Evolutionary conservation across 2,888 invertebrate species (phyloP).

Genomic region (Oxyteleia sp.): DNA sequence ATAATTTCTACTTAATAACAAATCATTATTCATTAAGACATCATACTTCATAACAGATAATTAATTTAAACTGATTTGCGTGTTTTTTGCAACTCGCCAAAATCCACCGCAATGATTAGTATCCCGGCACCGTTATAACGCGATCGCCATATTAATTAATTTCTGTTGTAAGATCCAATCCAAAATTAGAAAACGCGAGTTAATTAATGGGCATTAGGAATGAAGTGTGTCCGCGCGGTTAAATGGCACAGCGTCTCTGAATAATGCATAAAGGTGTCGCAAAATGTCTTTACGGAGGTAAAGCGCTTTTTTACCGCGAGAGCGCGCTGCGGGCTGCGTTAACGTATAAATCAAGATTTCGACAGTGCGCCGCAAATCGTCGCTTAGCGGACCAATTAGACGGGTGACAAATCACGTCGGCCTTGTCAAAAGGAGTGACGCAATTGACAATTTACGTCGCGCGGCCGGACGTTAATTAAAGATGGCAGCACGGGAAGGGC

Average conservation of each 20-base stretch:
- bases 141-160: constrained; percentile 25
- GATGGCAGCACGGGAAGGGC: constrained; percentile 47
- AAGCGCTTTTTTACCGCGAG: constrained; percentile 56
- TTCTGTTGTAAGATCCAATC: constrained; percentile 37
- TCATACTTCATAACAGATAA: constrained; percentile 4
- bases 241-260: constrained; percentile 53
- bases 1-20: no score
- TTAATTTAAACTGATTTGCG: constrained; percentile 42
- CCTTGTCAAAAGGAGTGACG: constrained; percentile 74
- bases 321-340: constrained; percentile 48
- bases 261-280: constrained; percentile 70
- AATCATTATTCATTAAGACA: not conserved
- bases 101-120: constrained; percentile 49
- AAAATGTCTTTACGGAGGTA: constrained; percentile 59
- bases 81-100: constrained; percentile 45
- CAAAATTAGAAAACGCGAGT: constrained; percentile 62
- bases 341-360: constrained; percentile 70
- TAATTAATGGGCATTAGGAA: constrained; percentile 65
- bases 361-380: constrained; percentile 63
- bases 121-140: constrained; percentile 8
- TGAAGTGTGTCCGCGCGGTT: constrained; percentile 48
- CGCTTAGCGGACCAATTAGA: constrained; percentile 68
- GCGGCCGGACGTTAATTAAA: constrained; percentile 56
- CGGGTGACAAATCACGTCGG: constrained; percentile 75
- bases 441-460: constrained; percentile 75